Evolutionary conservation across 2,888 invertebrate genomes (phyloP).

Genomic region (Eilema griseolum): DNA sequence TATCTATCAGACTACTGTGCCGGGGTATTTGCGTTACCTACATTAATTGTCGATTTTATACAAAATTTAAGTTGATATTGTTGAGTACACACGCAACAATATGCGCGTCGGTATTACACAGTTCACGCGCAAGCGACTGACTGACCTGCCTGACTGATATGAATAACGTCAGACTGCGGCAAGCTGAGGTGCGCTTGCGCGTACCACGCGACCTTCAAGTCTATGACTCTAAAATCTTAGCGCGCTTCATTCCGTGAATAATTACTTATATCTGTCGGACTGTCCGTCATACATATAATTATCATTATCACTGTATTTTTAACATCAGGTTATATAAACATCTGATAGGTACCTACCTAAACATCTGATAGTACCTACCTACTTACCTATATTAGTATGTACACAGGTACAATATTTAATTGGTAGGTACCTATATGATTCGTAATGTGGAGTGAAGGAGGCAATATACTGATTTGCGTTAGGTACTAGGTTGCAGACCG

Average conservation of each 20-base stretch:
- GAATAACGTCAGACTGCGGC: constrained; percentile 38
- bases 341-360: too few relatives aligned
- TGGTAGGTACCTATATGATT: too few relatives aligned
- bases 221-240: constrained; percentile 42
- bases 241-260: constrained; percentile 39
- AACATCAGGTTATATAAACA: too few relatives aligned
- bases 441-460: too few relatives aligned
- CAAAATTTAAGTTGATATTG: constrained; percentile 25
- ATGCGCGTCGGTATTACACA: constrained; percentile 58
- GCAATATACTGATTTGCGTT: too few relatives aligned
- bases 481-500: too few relatives aligned
- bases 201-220: constrained; percentile 55
- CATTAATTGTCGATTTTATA: constrained; percentile 19
- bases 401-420: too few relatives aligned
- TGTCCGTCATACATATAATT: not conserved
- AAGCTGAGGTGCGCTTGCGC: constrained; percentile 58
- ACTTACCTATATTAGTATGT: too few relatives aligned
- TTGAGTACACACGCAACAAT: constrained; percentile 42
- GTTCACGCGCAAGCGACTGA: constrained; percentile 67
- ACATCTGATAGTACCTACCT: too few relatives aligned
- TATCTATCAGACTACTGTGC: not conserved
- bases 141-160: constrained; percentile 46
- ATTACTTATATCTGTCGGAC: not conserved
- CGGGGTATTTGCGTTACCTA: constrained; percentile 5
- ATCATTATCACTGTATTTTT: not conserved